These are phyloP conservation scores for Paradoxurus hermaphroditus DNA, from an alignment of 2,113 vertebrate genomes.

Conservation along the genomic window DNA sequence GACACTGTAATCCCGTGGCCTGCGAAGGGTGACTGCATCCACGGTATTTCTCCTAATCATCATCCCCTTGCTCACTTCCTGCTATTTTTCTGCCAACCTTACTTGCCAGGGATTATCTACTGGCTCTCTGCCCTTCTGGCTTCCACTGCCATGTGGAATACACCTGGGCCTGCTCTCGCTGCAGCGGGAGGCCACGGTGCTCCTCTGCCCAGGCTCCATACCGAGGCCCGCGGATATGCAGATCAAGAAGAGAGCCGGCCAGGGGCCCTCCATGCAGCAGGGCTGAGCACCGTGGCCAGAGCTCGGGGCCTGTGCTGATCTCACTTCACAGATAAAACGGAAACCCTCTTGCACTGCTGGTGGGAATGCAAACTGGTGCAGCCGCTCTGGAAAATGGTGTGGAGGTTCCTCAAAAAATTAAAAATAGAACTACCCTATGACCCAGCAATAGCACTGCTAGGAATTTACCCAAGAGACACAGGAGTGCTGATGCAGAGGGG, in stretches of 20 bases:
- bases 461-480: too few species aligned
- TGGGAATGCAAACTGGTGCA: too few species aligned
- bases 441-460: too few species aligned
- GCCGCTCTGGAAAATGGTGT: too few species aligned
- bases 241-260: not conserved
- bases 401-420: too few species aligned
- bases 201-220: not conserved
- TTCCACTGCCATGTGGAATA: not conserved
- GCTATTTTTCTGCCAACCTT: constrained; percentile 11
- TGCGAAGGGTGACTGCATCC: not conserved
- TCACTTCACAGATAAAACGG: not conserved
- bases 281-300: not conserved
- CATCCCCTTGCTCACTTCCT: not conserved
- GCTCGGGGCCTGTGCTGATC: not conserved
- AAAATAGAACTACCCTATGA: too few species aligned
- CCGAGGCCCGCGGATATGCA: not conserved
- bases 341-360: too few species aligned
- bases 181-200: not conserved
- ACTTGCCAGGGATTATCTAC: constrained; percentile 1
- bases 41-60: not conserved
- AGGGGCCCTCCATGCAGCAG: not conserved
- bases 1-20: not conserved
- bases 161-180: not conserved
- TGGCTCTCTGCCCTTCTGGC: not conserved
- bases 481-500: too few species aligned